Conservation (phyloP, 2,113 vertebrate genomes). For the Naja naja region DNA sequence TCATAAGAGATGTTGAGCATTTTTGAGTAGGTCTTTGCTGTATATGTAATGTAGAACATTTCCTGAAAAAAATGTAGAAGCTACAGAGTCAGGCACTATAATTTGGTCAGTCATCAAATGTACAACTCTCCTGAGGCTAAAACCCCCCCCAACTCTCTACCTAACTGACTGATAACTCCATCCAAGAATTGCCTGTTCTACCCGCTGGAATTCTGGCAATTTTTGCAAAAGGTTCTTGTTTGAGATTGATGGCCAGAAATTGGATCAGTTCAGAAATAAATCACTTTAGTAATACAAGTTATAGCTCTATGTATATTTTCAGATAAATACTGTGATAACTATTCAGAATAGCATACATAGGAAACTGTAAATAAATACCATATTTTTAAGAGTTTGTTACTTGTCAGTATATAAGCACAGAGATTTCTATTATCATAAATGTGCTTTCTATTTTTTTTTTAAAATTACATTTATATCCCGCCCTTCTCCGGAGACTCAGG, state of each 20-base stretch:
- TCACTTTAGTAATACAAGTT: not conserved
- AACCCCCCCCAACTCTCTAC: not conserved
- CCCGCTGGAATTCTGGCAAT: not conserved
- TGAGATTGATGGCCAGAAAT: not conserved
- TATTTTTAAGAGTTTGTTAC: not conserved
- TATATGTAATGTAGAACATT: not conserved
- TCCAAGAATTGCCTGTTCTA: not conserved
- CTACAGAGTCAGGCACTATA: not conserved
- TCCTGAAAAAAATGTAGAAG: not conserved
- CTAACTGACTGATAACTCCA: not conserved
- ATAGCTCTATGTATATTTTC: not conserved
- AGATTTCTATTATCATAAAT: constrained; percentile 2
- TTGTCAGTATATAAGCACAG: constrained; percentile 8
- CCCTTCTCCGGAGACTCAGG: too few relatives aligned
- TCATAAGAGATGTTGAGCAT: not conserved
- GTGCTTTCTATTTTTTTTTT: too few relatives aligned
- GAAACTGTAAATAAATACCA: not conserved
- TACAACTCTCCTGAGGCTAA: not conserved
- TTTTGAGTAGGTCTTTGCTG: not conserved
- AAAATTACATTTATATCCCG: too few relatives aligned
- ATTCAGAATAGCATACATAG: not conserved
- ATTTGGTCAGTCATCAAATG: not conserved
- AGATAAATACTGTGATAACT: not conserved
- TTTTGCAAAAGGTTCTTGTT: not conserved
- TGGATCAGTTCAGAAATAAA: not conserved